Evolutionary conservation across 1,140 invertebrate species (phyloP), one percentile per base, ranked within the genome.

Genomic region (Cepaea nemoralis): DNA sequence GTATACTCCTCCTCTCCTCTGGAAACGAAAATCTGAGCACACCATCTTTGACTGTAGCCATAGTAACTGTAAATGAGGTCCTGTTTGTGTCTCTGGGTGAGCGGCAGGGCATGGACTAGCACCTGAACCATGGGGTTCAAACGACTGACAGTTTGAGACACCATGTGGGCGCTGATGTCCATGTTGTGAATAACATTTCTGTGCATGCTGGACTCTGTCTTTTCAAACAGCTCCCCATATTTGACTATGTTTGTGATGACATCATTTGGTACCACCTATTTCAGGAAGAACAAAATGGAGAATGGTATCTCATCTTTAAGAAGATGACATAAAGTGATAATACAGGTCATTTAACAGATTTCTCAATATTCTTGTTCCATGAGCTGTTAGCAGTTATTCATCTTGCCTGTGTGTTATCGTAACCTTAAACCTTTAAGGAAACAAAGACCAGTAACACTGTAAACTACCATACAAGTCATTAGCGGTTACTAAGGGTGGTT

Each of bases 141-240:
- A 8, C 73, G 83, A 27, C 81, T 79, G 8, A 87, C 37, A 76
- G 69, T 83, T 16, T 83, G 77, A 5, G 83, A 84, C 19, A 87
- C 84, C 22, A 88, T 63, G 50, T 88, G 86, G 16, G 86, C 86
- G 69, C 86, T 87, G 63, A 88, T 75, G 42, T 87, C 86, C 78
- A 82, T 81, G 59, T 85, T 85, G 35, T 85, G 80, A 66, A 87
- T 83, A 19, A 87, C 83, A 40, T 85, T 78, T 50, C 79, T 77
- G 59, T 83, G 83, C 82, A 85, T 87, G 82, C 48, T 74, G 31
- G 12, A 50, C 35, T 66, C 78, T 48, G 31, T 35, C 48, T 66
- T 83, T 48, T 76, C 78, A 71, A 80, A 80, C 42, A 48, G 33
- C 12, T 79, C 77, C 27, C 66, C 77, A 79, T 67, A 79, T 45